Base-by-base conservation (phyloP, 2,797 vertebrate genomes). In the Eulemur albifrons region DNA sequence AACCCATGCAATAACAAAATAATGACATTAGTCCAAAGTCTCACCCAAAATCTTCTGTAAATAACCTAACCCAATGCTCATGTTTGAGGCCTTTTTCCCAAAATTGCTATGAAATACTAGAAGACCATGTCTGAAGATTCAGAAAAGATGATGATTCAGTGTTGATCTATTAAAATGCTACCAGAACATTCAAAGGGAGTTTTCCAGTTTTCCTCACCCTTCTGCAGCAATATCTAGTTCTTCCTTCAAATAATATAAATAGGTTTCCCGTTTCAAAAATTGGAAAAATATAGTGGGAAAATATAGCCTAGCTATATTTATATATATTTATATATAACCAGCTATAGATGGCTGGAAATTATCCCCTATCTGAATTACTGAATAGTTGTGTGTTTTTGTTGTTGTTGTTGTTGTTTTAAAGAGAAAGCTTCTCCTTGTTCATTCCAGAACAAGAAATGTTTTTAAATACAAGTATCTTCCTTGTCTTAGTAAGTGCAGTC, bases 381-480 rank as follows among this genome's bases (percentile, higher is more conserved):
- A 38, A 65, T 20, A 40, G 13, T 82, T 70, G 30, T 32, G n/a
- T 18, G 8, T 7, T 35, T 2, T 30, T 30, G 11, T 12, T 48
- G 35, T 54, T 57, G 25, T 63, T 5, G 4, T 20, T 27, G 48
- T 9, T 52, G 52, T 84, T 59, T 20, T 52, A 7, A 69, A 81
- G 67, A 82, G 35, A 54, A 76, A 23, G 43, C 5, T 63, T 23
- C 30, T 81, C 45, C 21, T 70, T 45, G 1, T 76, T 88, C 13
- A 81, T 50, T 75, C n/a, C 59, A 88, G 70, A 94, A 50, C n/a
- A 85, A 83, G 21, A 83, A 43, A 52, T 77, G 9, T 72, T 32
- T 95, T 93, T 40, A 86, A 76, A 89, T n/a, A 77, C 5, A 84
- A 81, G 45, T 92, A 30, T 67, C 38, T 90, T 83, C 13, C 75